These are phyloP conservation scores for Lamellibrachia columna DNA, from an alignment of 2,888 invertebrate species.

Conservation along the genomic window DNA sequence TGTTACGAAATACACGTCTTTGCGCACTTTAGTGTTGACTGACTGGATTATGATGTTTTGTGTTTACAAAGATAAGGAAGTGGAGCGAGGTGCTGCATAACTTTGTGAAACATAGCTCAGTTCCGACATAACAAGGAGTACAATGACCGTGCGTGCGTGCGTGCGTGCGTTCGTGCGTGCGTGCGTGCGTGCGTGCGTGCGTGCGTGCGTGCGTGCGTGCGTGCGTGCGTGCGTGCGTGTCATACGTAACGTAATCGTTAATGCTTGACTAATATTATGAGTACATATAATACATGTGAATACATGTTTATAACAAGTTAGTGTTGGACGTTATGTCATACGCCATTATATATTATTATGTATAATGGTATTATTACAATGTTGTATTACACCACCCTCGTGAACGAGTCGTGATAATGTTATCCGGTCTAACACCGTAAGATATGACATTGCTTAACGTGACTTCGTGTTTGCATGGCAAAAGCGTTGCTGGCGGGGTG, in stretches of 20 bases:
- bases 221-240: too few species aligned
- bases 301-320: too few species aligned
- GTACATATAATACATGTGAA: too few species aligned
- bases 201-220: too few species aligned
- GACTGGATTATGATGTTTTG: neutral
- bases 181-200: too few species aligned
- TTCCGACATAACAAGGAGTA: neutral
- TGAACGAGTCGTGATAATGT: neutral
- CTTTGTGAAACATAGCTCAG: too few species aligned
- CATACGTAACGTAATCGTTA: too few species aligned
- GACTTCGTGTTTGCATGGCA: neutral
- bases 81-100: too few species aligned
- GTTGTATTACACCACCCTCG: neutral
- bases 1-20: neutral
- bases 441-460: neutral
- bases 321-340: neutral
- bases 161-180: too few species aligned
- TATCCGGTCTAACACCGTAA: neutral
- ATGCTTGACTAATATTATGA: too few species aligned
- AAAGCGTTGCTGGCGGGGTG: slow-evolving; percentile 30
- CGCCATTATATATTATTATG: neutral
- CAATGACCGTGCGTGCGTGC: neutral
- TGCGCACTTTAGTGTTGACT: neutral
- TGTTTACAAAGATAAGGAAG: neutral
- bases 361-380: neutral